Conservation (phyloP, 2,113 vertebrate genomes). For the Rhagologus leucostigma region DNA sequence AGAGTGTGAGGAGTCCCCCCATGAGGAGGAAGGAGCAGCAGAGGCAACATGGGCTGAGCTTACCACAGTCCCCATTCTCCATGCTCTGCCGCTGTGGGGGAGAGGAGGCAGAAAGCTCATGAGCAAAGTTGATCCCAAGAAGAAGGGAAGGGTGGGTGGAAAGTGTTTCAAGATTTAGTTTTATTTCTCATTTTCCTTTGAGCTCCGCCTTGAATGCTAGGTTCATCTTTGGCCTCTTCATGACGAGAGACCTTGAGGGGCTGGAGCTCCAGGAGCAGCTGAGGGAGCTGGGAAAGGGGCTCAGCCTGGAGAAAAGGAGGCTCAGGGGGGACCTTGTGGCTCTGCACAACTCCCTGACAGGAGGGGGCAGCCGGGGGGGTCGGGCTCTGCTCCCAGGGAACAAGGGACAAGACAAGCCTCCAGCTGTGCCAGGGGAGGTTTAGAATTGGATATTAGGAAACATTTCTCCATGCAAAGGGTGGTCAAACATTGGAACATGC, state of each 20-base stretch:
- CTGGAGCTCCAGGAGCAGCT: background rate
- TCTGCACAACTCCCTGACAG: background rate
- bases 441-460: background rate
- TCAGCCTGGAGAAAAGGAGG: background rate
- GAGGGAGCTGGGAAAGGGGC: background rate
- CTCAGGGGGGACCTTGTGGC: background rate
- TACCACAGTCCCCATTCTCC: too few relatives aligned
- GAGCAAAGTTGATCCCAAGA: background rate
- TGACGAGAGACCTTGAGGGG: background rate
- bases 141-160: background rate
- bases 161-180: background rate
- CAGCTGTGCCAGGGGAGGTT: background rate
- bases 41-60: background rate
- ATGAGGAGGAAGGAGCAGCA: background rate
- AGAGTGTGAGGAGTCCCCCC: background rate
- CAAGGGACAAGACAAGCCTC: background rate
- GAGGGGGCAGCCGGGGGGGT: background rate
- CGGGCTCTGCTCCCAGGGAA: background rate
- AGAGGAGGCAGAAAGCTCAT: background rate
- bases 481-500: rapidly evolving
- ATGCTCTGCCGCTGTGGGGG: rapidly evolving
- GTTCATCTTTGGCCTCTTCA: background rate
- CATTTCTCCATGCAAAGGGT: background rate
- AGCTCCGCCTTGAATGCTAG: background rate
- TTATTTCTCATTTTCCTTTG: background rate